Base-by-base conservation (phyloP, 2,888 invertebrate genomes). In the Artemia sinica region DNA sequence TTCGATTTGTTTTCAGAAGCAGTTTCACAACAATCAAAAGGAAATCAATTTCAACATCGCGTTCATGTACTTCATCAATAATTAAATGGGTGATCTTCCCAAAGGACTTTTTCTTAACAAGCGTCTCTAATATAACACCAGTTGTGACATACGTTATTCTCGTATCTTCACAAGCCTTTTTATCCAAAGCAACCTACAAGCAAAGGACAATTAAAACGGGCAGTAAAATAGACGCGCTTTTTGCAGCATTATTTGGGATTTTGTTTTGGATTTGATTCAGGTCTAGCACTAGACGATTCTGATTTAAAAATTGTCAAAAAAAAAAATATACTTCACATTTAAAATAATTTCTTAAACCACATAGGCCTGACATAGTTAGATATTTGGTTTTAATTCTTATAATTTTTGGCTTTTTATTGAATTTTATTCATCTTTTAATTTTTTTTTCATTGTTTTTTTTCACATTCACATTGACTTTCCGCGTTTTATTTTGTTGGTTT, bases 51-150 rank as follows among this genome's bases (percentile, higher is more conserved):
- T 94, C 89, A 76, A 90, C 86, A 73, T 89, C 89, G 58, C 96
- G 82, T 78, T 96, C 96, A 74, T 96, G 93, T 0, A 95, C 89
- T 80, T 96, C 95, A 76, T 95, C 95, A 9, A 96, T 80, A 71
- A 95, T 85, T 58, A 96, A 58, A 58, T 68, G 63, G 28, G 63
- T 68, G 28, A 63, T 63, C 18, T 41, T 49, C 12, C 28, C 13
- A 2, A 68, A n/a, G 1, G 63, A 66, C 76, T 88, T 89, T 0
- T 81, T 75, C 28, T 76, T 76, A 50, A 94, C 85, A 8, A 89
- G 77, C 77, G 86, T 88, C 76, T 92, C 88, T 11, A 95, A 80
- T 58, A 94, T 80, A 2, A 92, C 86, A 70, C 91, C 95, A 14
- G 93, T 91, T 0, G 96, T 96, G 72, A 90, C 88, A 77, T 88